These are phyloP conservation scores for Cotesia congregata DNA, from an alignment of 2,888 invertebrate species.

Conservation along the genomic window DNA sequence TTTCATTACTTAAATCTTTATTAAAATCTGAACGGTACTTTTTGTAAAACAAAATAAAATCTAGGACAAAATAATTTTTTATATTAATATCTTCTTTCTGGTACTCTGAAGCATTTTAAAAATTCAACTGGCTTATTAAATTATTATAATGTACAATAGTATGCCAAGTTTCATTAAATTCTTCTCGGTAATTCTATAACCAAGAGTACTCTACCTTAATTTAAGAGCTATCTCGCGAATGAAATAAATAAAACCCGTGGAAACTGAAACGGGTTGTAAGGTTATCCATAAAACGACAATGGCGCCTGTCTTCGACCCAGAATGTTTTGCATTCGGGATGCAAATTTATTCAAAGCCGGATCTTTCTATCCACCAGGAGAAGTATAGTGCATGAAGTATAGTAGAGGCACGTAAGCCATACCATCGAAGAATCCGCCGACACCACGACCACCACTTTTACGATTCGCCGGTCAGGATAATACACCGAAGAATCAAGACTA, in stretches of 20 bases:
- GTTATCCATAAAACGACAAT: slow-evolving; percentile 33
- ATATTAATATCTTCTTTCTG: too few relatives aligned
- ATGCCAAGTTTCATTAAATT: too few relatives aligned
- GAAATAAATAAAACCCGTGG: background rate
- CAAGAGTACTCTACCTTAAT: too few relatives aligned
- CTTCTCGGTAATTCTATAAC: too few relatives aligned
- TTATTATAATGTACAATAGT: too few relatives aligned
- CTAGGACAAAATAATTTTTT: too few relatives aligned
- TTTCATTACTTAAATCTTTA: too few relatives aligned
- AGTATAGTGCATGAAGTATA: slow-evolving; percentile 21
- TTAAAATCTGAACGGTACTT: too few relatives aligned
- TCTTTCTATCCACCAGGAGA: slow-evolving; percentile 34
- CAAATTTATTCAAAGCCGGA: slow-evolving; percentile 42
- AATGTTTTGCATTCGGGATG: slow-evolving; percentile 31
- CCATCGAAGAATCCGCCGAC: background rate
- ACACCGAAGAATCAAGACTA: background rate
- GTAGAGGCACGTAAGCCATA: background rate
- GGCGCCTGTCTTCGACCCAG: slow-evolving; percentile 35
- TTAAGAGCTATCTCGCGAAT: background rate
- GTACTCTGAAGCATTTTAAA: too few relatives aligned
- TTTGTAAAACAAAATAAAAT: too few relatives aligned
- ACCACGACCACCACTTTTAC: slow-evolving; percentile 4
- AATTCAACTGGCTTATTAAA: too few relatives aligned
- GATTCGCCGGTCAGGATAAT: background rate
- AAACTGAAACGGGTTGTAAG: background rate